Evolutionary conservation across 2,113 vertebrate genomes (phyloP).

Genomic region (Plecotus auritus): DNA sequence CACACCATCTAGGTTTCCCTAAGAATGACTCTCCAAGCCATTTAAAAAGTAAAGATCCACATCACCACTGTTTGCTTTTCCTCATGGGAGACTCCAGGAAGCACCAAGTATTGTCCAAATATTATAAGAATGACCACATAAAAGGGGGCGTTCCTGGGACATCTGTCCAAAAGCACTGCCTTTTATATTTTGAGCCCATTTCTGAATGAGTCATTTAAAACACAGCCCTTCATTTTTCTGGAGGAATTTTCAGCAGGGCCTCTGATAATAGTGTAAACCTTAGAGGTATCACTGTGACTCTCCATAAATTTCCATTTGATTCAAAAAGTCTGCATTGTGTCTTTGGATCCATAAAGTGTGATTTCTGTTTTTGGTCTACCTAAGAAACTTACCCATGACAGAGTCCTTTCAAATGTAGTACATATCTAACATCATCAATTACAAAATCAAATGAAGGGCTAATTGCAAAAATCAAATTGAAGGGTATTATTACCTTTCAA

Average conservation of each 20-base stretch:
- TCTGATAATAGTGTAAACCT: conserved; percentile 9
- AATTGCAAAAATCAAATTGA: conserved; percentile 71
- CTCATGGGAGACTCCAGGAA: background rate
- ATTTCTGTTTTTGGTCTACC: conserved; percentile 40
- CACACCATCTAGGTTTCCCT: background rate
- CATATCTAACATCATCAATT: conserved; percentile 60
- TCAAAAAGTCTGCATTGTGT: conserved; percentile 23
- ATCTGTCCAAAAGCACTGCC: background rate
- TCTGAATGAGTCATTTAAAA: conserved; percentile 16
- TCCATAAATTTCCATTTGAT: conserved; percentile 1
- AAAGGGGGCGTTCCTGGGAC: background rate
- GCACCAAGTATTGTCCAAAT: background rate
- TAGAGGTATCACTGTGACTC: background rate
- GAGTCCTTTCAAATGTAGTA: conserved; percentile 47
- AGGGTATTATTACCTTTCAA: conserved; percentile 65
- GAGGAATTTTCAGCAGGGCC: background rate
- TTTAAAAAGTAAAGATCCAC: background rate
- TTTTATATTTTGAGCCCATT: background rate
- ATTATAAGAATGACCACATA: background rate
- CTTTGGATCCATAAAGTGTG: conserved; percentile 22
- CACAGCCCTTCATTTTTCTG: background rate
- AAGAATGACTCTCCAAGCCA: background rate
- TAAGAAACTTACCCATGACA: conserved; percentile 35
- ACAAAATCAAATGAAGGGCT: conserved; percentile 71
- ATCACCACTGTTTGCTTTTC: background rate